A percentile compares a stretch with the other conserved stretches of the same genome.
Evolutionary conservation across 92 coral and sea anemone species (phyloP).

Genomic region (Phenganax subtilis): DNA sequence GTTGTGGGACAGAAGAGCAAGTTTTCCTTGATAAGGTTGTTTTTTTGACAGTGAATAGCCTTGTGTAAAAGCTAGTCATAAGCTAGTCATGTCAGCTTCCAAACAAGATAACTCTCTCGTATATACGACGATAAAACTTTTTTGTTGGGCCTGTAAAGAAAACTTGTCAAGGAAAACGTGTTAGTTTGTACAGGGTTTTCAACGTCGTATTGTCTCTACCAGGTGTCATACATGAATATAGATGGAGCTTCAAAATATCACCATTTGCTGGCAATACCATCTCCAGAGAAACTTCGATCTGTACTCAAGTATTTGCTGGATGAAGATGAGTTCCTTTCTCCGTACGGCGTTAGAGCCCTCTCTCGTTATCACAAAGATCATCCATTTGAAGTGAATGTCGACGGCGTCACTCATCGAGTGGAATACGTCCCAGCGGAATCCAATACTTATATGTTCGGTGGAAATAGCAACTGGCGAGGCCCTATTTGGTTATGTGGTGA

Average conservation of each 20-base stretch:
- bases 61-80: not conserved
- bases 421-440: constrained; percentile 94
- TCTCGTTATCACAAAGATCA: constrained; percentile 84
- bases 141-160: not conserved
- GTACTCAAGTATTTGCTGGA: constrained; percentile 79
- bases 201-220: not conserved
- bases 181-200: not conserved
- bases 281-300: constrained; percentile 76
- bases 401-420: constrained; percentile 69
- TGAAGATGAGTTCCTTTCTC: constrained; percentile 89
- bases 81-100: too few relatives aligned
- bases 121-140: too few relatives aligned
- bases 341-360: constrained; percentile 90
- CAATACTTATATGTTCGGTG: constrained; percentile 87
- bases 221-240: constrained; percentile 79
- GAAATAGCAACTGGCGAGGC: constrained; percentile 99
- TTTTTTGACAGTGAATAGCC: not conserved
- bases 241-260: constrained; percentile 67
- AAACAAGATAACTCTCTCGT: too few relatives aligned
- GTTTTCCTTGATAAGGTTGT: too few relatives aligned
- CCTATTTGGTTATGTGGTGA: constrained; percentile 95
- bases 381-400: constrained; percentile 59
- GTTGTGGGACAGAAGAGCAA: not conserved
- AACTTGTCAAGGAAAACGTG: not conserved
- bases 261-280: constrained; percentile 86